These are phyloP conservation scores for Andrena minutula DNA, from an alignment of 2,888 invertebrate genomes.

Conservation along the genomic window DNA sequence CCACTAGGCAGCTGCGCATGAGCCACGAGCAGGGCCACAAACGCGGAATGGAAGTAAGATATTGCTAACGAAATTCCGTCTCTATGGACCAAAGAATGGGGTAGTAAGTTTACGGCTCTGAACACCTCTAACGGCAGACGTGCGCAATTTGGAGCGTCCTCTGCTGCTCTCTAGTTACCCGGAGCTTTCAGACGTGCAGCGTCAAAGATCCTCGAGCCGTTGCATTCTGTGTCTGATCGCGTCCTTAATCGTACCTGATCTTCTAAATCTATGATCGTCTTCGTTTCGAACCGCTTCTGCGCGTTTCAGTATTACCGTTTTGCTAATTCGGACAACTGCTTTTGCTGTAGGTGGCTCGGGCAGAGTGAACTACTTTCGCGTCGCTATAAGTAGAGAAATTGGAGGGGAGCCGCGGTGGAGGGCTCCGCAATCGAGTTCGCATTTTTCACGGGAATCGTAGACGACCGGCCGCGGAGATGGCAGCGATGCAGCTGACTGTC, in stretches of 20 bases:
- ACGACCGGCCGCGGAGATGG: not conserved
- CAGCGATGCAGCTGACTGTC: not conserved
- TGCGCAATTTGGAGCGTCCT: not conserved
- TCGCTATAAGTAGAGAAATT: slow-evolving; percentile 20
- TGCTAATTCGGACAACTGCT: slow-evolving; percentile 17
- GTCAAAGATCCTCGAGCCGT: not conserved
- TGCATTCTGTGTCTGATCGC: not conserved
- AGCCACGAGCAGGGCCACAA: slow-evolving; percentile 79
- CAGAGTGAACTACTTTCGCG: slow-evolving; percentile 17
- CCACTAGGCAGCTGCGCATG: slow-evolving; percentile 80
- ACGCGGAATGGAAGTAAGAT: slow-evolving; percentile 77
- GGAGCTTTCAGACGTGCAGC: slow-evolving; percentile 3
- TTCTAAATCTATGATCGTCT: not conserved
- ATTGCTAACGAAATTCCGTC: slow-evolving; percentile 77
- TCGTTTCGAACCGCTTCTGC: not conserved
- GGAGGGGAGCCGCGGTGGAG: slow-evolving; percentile 11
- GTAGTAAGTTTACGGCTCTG: slow-evolving; percentile 41
- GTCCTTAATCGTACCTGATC: slow-evolving; percentile 3
- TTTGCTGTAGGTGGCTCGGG: slow-evolving; percentile 29
- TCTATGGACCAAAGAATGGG: slow-evolving; percentile 41
- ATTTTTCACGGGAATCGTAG: slow-evolving; percentile 26
- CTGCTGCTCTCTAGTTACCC: not conserved
- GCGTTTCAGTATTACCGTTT: slow-evolving; percentile 34
- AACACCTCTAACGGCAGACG: not conserved
- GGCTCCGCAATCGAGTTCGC: slow-evolving; percentile 22